Percentiles rank a stretch among this genome's conserved stretches.
Evolutionary conservation across 2,888 invertebrate genomes (phyloP).

Genomic region (Rhynchonema sp.): DNA sequence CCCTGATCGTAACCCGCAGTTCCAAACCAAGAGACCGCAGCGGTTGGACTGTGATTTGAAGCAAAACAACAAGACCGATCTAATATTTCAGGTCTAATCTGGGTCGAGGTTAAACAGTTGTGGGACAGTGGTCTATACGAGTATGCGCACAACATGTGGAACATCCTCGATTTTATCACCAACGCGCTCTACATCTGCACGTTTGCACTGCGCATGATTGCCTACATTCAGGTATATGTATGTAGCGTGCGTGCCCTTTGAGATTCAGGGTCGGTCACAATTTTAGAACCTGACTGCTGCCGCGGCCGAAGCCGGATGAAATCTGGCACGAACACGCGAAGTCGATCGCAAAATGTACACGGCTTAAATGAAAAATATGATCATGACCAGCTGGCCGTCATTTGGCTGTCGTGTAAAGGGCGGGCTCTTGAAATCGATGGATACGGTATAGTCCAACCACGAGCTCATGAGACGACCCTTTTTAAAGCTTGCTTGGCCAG

Average conservation of each 20-base stretch:
- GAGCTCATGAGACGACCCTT: no score
- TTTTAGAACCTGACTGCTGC: no score
- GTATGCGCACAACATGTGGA: conserved; percentile 97
- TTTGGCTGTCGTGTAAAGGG: no score
- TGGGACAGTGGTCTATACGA: conserved; percentile 94
- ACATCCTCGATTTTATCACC: conserved; percentile 93
- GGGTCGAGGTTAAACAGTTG: conserved; percentile 95
- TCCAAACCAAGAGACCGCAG: no score
- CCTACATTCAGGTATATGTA: conserved; percentile 62
- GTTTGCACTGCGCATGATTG: conserved; percentile 74
- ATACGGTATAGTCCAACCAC: no score
- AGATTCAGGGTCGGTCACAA: no score
- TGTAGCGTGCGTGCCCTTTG: background rate
- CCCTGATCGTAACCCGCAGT: no score
- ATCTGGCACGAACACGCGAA: background rate
- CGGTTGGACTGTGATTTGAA: background rate
- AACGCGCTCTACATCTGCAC: conserved; percentile 94
- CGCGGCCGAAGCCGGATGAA: no score
- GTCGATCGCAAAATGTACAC: background rate
- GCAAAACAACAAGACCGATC: background rate
- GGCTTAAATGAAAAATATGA: no score
- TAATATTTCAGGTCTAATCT: conserved; percentile 55
- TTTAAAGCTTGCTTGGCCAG: no score
- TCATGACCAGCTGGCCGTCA: no score
- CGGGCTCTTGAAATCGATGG: no score